Evolutionary conservation across 1,140 invertebrate genomes (phyloP), one percentile per base, ranked within the genome.

Genomic region (Leptestheria dahalacensis): DNA sequence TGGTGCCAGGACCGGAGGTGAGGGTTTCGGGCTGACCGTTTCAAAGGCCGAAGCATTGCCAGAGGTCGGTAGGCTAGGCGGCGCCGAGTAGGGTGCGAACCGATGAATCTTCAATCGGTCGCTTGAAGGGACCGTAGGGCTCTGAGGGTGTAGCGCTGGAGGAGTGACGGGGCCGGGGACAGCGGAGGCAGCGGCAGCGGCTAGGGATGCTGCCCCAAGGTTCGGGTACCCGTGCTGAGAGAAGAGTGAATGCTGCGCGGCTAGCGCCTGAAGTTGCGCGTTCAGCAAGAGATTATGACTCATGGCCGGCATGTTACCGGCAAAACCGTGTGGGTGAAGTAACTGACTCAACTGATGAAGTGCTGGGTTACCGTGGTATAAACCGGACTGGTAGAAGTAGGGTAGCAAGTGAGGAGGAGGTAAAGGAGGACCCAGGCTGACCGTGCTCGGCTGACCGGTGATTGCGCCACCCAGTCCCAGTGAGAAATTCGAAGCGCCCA

Each of bases 401-500:
- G 88, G 89, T 64, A 92, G 74, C 52, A 91, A 75, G 68, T 82
- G 81, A 18, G 69, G 70, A 11, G 87, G 88, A 67, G 91, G 87
- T 11, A 90, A 82, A 9, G 89, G 88, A 20, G 88, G 88, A 10
- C 89, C 88, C 23, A 91, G 88, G 72, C 90, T 89, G 23, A 60
- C 80, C 28, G 80, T 79, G 68, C 80, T 41, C 33, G 80, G 62
- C 78, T 81, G 28, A 79, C 82, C 69, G 82, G 81, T 66, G 29
- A 26, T 28, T 59, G 11, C 15, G 10, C 41, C 12, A 26, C 73
- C 74, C 15, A 41, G 33, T 9, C 33, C 33, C 33, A 41, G 33
- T 6, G 33, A 41, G 33, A 41, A 41, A 15, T 41, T 41, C 6
- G 33, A 41, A 41, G 15, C 33, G 6, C 6, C 33, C 33, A 6